Base-by-base conservation (phyloP, 2,797 vertebrate genomes). In the Ciconia nigra region DNA sequence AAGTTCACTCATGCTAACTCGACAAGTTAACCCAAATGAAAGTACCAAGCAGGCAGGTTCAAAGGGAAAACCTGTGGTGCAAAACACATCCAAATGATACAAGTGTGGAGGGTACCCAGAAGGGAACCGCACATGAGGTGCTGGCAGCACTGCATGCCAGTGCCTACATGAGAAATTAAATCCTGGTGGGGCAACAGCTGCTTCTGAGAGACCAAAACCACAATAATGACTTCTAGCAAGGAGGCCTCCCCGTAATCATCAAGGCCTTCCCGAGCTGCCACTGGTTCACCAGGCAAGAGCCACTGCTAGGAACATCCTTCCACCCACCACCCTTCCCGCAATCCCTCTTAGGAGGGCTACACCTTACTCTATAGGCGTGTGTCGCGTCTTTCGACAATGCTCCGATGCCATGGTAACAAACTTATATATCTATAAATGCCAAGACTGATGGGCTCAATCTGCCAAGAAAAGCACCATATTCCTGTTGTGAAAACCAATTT, bases 381-480 rank as follows among this genome's bases (percentile, higher is more conserved):
- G 47, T 29, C 8, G 4, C 0, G 0, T 69, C 69, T 91, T 86
- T 61, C 0, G 0, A 78, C 71, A 81, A 33, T 19, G 72, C 58
- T 91, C 29, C 0, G 4, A 83, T 63, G 57, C 91, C 83, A 94
- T 91, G 74, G 94, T 41, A 96, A 97, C 90, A 85, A 97, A 90
- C 90, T 72, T 84, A 77, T 89, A 92, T 67, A 91, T 62, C 82
- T 77, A n/a, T 35, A 90, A 80, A 83, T 62, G 39, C 69, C 70
- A 86, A 91, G 94, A 89, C 39, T 73, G 66, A 97, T 37, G 41
- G 76, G 90, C 76, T 88, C 82, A 69, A 69, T 83, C 58, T 94
- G 87, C 65, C 83, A 87, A 90, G 92, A 88, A 90, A 85, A 46
- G 13, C 55, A 92, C 58, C 57, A 76, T 39, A 62, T 14, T 94